Evolutionary conservation across 2,888 invertebrate species (phyloP), one percentile per base, ranked within the genome.

Genomic region (Sisyra nigra): DNA sequence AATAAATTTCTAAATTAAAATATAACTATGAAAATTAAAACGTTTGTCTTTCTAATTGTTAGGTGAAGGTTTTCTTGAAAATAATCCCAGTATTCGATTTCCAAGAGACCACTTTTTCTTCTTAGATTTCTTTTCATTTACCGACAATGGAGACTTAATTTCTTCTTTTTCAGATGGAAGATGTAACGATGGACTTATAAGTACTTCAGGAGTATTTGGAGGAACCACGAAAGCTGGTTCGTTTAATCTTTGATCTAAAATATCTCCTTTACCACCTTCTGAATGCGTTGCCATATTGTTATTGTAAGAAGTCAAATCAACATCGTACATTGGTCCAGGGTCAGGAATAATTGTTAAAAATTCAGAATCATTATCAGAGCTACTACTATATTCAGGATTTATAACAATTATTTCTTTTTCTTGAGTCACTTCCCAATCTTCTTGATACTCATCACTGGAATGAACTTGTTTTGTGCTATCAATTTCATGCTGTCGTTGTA

Each of bases 331-430:
- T 8, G n/a, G 13, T 30, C 40, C 40, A 40, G 13, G 8, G 10
- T 29, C 6, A 8, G 4, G 10, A 8, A n/a, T 2, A 40, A 15
- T 13, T 32, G 32, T 37, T 19, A 15, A n/a, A 17, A n/a, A 15
- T 3, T 31, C 31, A 9, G 10, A 14, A 14, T 2, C 10, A n/a
- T 40, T 14, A 10, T n/a, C 40, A 10, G 30, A 14, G 9, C n/a
- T 31, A 3, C 14, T 14, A 15, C 38, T 38, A 40, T 40, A 40
- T 30, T 40, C 40, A 4, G 40, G 31, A 17, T 32, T n/a, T 15
- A 32, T 40, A 15, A 40, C 32, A 10, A 14, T 24, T 9, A 40
- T 15, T 11, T 31, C 32, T 19, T 30, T 13, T 14, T 40, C 40
- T n/a, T 40, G 14, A 8, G n/a, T 14, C 30, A 10, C 14, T 40